phyloP scores from a whole-genome alignment of 2,113 vertebrate genomes.

The Alosa alosa region DNA sequence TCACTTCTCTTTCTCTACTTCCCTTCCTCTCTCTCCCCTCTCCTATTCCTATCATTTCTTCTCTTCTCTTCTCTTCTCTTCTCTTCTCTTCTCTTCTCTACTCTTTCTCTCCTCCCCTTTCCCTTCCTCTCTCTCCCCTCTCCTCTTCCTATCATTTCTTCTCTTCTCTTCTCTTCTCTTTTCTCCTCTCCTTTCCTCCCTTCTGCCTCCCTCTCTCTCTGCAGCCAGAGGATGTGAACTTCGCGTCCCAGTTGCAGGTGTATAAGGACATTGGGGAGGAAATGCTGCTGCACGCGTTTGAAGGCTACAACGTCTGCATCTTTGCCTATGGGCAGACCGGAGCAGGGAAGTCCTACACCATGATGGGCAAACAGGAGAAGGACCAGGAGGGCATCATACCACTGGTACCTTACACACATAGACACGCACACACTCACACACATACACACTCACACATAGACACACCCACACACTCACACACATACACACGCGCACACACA shows the following conservation, averaged over 20 bases:
- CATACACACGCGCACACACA: neutral
- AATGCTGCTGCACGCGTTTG: slow-evolving; percentile 95
- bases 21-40: no score
- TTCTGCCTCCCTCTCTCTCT: slow-evolving; percentile 19
- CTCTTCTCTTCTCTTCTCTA: slow-evolving; percentile 22
- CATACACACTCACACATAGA: neutral
- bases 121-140: neutral
- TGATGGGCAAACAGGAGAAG: slow-evolving; percentile 97
- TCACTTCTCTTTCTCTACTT: no score
- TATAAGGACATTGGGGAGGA: slow-evolving; percentile 95
- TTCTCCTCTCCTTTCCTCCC: neutral
- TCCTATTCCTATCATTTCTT: no score
- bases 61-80: neutral
- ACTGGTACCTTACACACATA: slow-evolving; percentile 69
- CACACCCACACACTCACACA: neutral
- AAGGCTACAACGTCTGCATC: slow-evolving; percentile 97
- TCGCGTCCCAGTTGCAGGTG: slow-evolving; percentile 91
- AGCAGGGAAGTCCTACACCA: slow-evolving; percentile 95
- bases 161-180: neutral
- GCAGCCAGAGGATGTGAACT: slow-evolving; percentile 92
- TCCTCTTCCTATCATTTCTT: neutral
- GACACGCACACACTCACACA: neutral
- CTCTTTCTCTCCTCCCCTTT: slow-evolving; percentile 17
- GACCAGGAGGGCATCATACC: slow-evolving; percentile 96
- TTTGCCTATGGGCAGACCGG: slow-evolving; percentile 96